Conservation (phyloP, 2,888 invertebrate species). For the Spicauda simplicius region DNA sequence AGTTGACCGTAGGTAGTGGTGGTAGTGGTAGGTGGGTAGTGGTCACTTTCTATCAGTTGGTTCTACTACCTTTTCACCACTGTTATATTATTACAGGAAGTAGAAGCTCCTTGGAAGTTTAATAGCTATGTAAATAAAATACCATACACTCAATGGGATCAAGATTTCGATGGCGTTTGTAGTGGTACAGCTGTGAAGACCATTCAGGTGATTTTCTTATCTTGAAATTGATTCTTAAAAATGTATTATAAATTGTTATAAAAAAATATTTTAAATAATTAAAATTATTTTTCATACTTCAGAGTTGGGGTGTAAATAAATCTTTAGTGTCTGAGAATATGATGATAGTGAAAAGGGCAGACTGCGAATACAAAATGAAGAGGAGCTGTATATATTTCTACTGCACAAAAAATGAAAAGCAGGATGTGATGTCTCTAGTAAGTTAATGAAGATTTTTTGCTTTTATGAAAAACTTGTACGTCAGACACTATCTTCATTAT, state of each 20-base stretch:
- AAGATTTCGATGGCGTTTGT: conserved; percentile 65
- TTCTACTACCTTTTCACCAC: no score
- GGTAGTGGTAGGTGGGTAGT: no score
- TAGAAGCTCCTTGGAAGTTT: conserved; percentile 53
- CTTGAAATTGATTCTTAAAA: no score
- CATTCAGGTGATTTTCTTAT: conserved; percentile 52
- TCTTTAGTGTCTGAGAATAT: conserved; percentile 45
- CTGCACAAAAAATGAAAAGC: conserved; percentile 48
- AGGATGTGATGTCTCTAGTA: conserved; percentile 38
- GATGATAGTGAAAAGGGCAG: conserved; percentile 42
- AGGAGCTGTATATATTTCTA: conserved; percentile 50
- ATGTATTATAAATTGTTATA: no score
- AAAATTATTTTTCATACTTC: conserved; percentile 38
- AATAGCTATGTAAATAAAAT: conserved; percentile 60
- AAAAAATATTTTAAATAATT: no score
- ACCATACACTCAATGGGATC: conserved; percentile 53
- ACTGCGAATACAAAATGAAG: conserved; percentile 49
- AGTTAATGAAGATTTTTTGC: conserved; percentile 18
- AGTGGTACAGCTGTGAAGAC: conserved; percentile 51
- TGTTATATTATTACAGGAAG: conserved; percentile 51
- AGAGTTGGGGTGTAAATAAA: conserved; percentile 55
- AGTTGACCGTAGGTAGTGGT: no score
- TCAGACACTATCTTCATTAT: no score
- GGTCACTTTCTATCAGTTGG: no score
- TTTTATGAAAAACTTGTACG: no score